A percentile compares a stretch with the other conserved stretches of the same genome.
Conservation (phyloP, 2,797 vertebrate genomes). For the Artibeus jamaicensis region DNA sequence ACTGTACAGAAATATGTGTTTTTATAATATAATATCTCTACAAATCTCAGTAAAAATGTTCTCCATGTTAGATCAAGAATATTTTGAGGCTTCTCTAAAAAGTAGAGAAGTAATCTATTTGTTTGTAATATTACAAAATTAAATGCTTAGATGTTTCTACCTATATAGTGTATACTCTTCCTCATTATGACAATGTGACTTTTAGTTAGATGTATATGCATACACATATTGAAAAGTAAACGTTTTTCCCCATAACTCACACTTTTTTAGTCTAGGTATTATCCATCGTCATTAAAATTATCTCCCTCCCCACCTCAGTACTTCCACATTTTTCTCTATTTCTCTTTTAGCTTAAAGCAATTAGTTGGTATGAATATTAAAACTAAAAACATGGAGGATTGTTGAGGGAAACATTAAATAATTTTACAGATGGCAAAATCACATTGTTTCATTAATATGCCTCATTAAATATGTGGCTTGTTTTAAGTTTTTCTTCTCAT, state of each 20-base stretch:
- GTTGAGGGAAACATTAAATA: not conserved
- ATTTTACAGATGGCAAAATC: not conserved
- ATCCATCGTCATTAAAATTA: not conserved
- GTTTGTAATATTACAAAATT: not conserved
- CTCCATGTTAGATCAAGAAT: not conserved
- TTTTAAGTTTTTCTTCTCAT: not conserved
- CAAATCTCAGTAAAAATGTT: not conserved
- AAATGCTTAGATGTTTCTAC: not conserved
- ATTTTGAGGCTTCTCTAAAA: not conserved
- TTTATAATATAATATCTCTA: not conserved
- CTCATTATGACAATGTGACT: not conserved
- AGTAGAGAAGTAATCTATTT: not conserved
- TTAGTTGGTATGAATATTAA: not conserved
- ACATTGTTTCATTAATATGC: not conserved
- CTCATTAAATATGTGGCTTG: not conserved
- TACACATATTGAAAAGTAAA: not conserved
- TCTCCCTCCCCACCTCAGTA: not conserved
- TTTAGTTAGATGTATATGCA: not conserved
- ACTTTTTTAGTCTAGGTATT: not conserved
- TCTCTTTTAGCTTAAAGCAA: not conserved
- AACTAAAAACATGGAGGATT: not conserved
- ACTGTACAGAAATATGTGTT: not conserved
- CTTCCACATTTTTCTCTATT: not conserved
- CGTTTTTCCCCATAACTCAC: not conserved
- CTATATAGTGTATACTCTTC: not conserved